These are phyloP conservation scores for Morelia viridis DNA, from an alignment of 2,797 vertebrate genomes.

Conservation along the genomic window DNA sequence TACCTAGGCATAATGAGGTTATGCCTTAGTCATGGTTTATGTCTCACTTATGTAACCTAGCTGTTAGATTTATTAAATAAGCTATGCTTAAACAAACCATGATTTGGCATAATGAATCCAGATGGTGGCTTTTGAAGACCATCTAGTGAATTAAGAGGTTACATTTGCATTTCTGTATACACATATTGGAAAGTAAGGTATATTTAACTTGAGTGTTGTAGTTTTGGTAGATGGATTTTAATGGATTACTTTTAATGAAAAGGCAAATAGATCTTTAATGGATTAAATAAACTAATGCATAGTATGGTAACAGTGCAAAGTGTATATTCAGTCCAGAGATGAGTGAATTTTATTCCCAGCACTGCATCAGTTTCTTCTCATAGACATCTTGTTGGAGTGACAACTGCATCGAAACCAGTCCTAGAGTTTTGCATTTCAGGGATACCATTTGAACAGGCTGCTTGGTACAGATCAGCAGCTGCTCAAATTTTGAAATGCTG, in stretches of 20 bases:
- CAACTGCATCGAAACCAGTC: neutral
- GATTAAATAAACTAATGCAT: no score
- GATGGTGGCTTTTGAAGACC: neutral
- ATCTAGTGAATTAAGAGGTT: neutral
- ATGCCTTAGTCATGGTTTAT: neutral
- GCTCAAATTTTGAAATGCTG: neutral
- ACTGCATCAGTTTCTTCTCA: neutral
- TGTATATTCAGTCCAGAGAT: no score
- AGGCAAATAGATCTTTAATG: no score
- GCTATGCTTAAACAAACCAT: neutral
- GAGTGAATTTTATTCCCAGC: neutral
- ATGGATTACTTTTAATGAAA: no score
- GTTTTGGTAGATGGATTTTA: neutral
- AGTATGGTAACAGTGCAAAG: no score
- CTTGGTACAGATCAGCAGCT: neutral
- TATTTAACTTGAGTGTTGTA: neutral
- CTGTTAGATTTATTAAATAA: neutral
- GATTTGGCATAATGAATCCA: neutral
- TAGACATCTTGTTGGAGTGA: neutral
- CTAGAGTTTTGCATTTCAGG: neutral
- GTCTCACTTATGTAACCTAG: neutral
- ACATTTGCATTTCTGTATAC: neutral
- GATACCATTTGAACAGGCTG: neutral
- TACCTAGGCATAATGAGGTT: neutral
- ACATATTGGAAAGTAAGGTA: neutral